Conservation (phyloP, 1,140 invertebrate species). For the Halyomorpha halys region DNA sequence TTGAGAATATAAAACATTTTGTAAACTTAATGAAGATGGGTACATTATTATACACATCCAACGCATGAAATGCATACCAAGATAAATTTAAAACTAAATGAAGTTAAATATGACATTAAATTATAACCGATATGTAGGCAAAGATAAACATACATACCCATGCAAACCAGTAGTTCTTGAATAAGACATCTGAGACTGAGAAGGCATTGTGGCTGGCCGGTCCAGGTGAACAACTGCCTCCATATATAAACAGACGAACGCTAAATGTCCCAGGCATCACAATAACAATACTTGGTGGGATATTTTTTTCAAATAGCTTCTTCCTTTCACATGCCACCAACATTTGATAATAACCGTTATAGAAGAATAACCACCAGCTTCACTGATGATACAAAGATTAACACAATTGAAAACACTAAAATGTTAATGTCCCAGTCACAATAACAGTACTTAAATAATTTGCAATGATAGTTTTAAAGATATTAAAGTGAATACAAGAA, state of each 20-base stretch:
- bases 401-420: too few relatives aligned
- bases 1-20: too few relatives aligned
- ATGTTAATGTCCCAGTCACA: too few relatives aligned
- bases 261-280: slow-evolving; percentile 22
- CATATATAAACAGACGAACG: slow-evolving; percentile 22
- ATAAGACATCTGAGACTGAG: slow-evolving; percentile 33
- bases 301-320: slow-evolving; percentile 3
- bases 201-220: slow-evolving; percentile 30
- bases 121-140: not conserved
- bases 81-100: not conserved
- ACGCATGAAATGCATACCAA: too few relatives aligned
- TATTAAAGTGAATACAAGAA: too few relatives aligned
- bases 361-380: too few relatives aligned
- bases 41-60: too few relatives aligned
- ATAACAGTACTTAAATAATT: too few relatives aligned
- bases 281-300: slow-evolving; percentile 1
- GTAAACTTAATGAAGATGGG: too few relatives aligned
- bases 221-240: slow-evolving; percentile 32
- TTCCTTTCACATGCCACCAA: slow-evolving; percentile 5
- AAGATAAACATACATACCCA: slow-evolving; percentile 28
- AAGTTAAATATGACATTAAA: not conserved
- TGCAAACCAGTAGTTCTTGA: slow-evolving; percentile 30
- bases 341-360: not conserved
- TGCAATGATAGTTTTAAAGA: too few relatives aligned
- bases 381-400: too few relatives aligned